phyloP scores from a whole-genome alignment of 1,140 invertebrate species.

The Cephus cinctus region DNA sequence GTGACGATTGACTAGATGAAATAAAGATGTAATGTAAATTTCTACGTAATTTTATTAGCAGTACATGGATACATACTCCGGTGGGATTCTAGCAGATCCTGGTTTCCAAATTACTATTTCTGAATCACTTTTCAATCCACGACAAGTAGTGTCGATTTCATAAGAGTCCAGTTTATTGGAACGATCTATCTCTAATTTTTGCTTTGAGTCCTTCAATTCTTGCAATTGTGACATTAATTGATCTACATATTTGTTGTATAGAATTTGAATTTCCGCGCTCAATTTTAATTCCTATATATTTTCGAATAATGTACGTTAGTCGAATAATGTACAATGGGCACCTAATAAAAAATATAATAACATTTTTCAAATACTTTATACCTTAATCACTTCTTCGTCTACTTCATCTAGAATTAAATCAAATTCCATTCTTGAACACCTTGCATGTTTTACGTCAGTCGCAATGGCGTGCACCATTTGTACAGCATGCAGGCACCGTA shows the following conservation, averaged over 20 bases:
- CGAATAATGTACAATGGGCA: not conserved
- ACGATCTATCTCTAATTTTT: slow-evolving; percentile 80
- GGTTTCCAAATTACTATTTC: slow-evolving; percentile 65
- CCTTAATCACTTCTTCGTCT: slow-evolving; percentile 73
- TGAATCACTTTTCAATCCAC: slow-evolving; percentile 62
- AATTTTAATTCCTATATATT: slow-evolving; percentile 59
- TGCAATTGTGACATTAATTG: slow-evolving; percentile 73
- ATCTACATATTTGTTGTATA: slow-evolving; percentile 60
- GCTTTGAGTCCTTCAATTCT: slow-evolving; percentile 74
- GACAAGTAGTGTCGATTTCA: slow-evolving; percentile 68
- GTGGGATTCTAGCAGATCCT: slow-evolving; percentile 65
- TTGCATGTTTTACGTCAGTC: slow-evolving; percentile 52
- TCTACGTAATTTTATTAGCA: too few species aligned
- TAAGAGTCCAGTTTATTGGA: slow-evolving; percentile 81
- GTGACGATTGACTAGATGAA: slow-evolving; percentile 59
- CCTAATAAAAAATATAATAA: not conserved
- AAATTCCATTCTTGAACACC: slow-evolving; percentile 64
- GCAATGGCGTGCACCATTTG: slow-evolving; percentile 64
- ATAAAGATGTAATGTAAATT: too few species aligned
- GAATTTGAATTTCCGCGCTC: slow-evolving; percentile 62
- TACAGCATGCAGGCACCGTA: slow-evolving; percentile 60
- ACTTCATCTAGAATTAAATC: slow-evolving; percentile 77
- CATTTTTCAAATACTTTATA: slow-evolving; percentile 14
- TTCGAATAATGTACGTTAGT: not conserved
- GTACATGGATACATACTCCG: slow-evolving; percentile 51